A percentile compares a stretch with the other conserved stretches of the same genome.
phyloP scores from a whole-genome alignment of 30 jellyfish, hydroid and myxozoan genomes.

The Phacellophora camtschatica region DNA sequence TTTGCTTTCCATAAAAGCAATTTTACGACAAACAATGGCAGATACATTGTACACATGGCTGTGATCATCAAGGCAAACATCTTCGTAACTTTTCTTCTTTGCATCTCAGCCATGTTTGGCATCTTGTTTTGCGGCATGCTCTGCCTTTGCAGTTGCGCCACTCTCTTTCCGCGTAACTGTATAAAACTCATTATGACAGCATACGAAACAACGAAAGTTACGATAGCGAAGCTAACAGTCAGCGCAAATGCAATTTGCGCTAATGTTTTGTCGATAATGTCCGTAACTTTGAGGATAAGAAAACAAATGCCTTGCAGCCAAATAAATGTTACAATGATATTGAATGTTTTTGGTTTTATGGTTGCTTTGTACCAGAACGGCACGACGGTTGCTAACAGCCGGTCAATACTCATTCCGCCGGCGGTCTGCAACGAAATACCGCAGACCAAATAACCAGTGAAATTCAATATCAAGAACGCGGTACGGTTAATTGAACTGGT shows the following conservation, averaged over 20 bases:
- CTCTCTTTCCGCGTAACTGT: conserved; percentile 13
- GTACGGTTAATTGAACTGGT: neutral
- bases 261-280: conserved; percentile 9
- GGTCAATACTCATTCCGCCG: conserved; percentile 62
- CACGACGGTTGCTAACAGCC: conserved; percentile 43
- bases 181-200: neutral
- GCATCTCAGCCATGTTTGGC: neutral
- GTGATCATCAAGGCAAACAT: conserved; percentile 43
- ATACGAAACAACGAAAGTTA: conserved; percentile 42
- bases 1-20: conserved; percentile 33
- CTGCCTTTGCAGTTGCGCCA: neutral
- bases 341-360: conserved; percentile 17
- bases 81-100: conserved; percentile 5
- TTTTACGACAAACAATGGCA: conserved; percentile 62
- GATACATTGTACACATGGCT: conserved; percentile 46
- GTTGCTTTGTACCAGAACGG: conserved; percentile 43
- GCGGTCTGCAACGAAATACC: conserved; percentile 64
- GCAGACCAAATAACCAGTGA: conserved; percentile 53
- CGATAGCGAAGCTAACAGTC: conserved; percentile 44
- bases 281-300: neutral
- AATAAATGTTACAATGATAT: conserved; percentile 10
- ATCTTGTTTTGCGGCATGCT: neutral
- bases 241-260: conserved; percentile 48
- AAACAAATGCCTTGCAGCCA: conserved; percentile 45
- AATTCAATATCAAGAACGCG: conserved; percentile 23